Evolutionary conservation across 2,888 invertebrate genomes (phyloP).

Genomic region (Hydroisotoma schaefferi): DNA sequence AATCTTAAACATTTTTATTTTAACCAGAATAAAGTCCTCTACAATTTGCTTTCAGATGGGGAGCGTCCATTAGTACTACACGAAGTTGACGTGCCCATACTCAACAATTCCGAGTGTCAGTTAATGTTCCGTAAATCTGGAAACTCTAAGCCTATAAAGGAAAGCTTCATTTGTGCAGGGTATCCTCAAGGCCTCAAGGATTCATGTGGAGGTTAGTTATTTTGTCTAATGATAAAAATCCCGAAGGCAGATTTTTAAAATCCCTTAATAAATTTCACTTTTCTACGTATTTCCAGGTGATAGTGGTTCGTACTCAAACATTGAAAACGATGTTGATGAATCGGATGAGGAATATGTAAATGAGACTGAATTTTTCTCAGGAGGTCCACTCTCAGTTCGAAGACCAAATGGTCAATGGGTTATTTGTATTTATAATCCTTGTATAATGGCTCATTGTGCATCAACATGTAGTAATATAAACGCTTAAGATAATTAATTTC

Average conservation of each 20-base stretch:
- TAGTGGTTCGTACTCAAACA: conserved; percentile 10
- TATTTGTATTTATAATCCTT: no score
- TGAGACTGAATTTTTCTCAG: conserved; percentile 50
- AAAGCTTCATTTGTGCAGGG: conserved; percentile 85
- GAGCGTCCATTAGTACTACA: conserved; percentile 83
- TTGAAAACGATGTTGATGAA: neutral
- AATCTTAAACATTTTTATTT: neutral
- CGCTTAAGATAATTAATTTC: no score
- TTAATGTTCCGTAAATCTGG: conserved; percentile 89
- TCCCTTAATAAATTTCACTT: neutral
- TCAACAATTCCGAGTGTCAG: conserved; percentile 85
- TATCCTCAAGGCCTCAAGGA: conserved; percentile 88
- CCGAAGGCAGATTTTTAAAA: neutral
- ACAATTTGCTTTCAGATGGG: conserved; percentile 57
- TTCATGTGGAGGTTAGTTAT: conserved; percentile 77
- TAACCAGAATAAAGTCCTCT: neutral
- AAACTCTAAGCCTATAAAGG: conserved; percentile 77
- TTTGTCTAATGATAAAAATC: neutral
- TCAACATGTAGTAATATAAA: no score
- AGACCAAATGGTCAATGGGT: conserved; percentile 80
- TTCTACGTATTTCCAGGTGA: conserved; percentile 8
- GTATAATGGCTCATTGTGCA: no score
- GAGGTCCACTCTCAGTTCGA: conserved; percentile 80
- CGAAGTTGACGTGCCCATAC: conserved; percentile 84
- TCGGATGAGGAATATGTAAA: neutral